Percentiles rank a stretch among this genome's conserved stretches.
phyloP scores from a whole-genome alignment of 1,140 invertebrate genomes.

The Triops longicaudatus region DNA sequence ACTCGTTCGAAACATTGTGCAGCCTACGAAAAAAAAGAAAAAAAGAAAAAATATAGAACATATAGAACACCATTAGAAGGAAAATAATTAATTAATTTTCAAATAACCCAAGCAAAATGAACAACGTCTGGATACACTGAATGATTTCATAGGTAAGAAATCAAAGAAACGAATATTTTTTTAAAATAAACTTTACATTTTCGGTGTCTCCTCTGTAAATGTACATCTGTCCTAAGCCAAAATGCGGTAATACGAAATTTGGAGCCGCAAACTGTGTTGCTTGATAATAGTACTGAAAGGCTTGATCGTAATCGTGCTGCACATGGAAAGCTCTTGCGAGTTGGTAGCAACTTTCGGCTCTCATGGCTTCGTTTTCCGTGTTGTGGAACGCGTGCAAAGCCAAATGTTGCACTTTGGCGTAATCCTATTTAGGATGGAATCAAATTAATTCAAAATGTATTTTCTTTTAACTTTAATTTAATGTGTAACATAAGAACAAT shows the following conservation, averaged over 20 bases:
- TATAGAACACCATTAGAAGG: no score
- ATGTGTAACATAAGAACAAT: no score
- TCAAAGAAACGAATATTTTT: not conserved
- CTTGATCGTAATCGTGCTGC: constrained; percentile 91
- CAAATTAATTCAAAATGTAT: no score
- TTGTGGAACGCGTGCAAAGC: constrained; percentile 97
- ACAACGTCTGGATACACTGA: not conserved
- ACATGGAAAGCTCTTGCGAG: constrained; percentile 92
- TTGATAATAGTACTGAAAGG: constrained; percentile 99
- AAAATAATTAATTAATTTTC: no score
- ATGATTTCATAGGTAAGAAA: not conserved
- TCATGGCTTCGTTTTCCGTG: constrained; percentile 97
- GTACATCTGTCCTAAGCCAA: constrained; percentile 98
- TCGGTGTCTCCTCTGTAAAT: constrained; percentile 93
- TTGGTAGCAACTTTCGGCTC: constrained; percentile 97
- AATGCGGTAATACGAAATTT: constrained; percentile 93
- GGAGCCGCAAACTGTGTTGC: constrained; percentile 93
- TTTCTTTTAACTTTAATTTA: no score
- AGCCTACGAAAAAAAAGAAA: constrained; percentile 53
- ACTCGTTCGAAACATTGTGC: constrained; percentile 98
- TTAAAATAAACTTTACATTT: constrained; percentile 70
- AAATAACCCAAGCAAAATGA: no score
- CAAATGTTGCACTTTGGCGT: constrained; percentile 90
- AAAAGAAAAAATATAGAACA: constrained; percentile 21
- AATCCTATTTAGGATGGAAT: constrained; percentile 71